Evolutionary conservation across 1,140 invertebrate genomes (phyloP).

Genomic region (Micrasema minimum): DNA sequence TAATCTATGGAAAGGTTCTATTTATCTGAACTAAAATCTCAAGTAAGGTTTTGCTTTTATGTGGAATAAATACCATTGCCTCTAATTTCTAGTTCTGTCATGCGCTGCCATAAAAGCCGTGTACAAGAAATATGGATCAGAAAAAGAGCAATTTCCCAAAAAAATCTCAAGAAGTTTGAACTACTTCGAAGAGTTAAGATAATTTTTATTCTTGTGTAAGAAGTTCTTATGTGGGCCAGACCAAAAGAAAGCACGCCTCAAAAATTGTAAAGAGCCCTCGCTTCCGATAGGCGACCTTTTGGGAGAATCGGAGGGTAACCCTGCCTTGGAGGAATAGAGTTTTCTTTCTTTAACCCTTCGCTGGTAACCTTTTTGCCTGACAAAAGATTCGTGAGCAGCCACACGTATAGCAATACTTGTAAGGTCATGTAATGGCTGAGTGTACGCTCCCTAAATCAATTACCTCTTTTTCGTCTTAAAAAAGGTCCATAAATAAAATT

Average conservation of each 20-base stretch:
- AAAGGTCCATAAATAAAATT: too few relatives aligned
- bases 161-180: conserved; percentile 17
- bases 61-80: not conserved
- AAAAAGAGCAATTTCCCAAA: conserved; percentile 15
- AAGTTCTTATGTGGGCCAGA: conserved; percentile 22
- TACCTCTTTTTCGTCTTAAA: conserved; percentile 18
- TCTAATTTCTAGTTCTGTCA: conserved; percentile 7
- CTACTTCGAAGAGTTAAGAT: conserved; percentile 26
- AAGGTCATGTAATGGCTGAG: conserved; percentile 26
- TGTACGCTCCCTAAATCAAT: conserved; percentile 18
- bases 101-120: conserved; percentile 3
- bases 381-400: conserved; percentile 27
- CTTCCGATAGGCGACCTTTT: conserved; percentile 29
- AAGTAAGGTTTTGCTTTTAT: too few relatives aligned
- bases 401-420: conserved; percentile 23
- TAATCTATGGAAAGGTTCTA: too few relatives aligned
- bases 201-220: conserved; percentile 27
- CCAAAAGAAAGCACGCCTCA: conserved; percentile 25
- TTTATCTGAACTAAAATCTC: too few relatives aligned
- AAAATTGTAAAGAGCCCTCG: conserved; percentile 27
- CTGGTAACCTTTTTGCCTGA: conserved; percentile 26
- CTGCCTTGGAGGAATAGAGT: conserved; percentile 19
- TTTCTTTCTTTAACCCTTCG: conserved; percentile 19
- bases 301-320: conserved; percentile 22
- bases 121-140: not conserved